A percentile compares a stretch with the other conserved stretches of the same genome.
These are phyloP conservation scores for Beaufortia kweichowensis DNA, from an alignment of 2,113 vertebrate genomes.

Conservation along the genomic window DNA sequence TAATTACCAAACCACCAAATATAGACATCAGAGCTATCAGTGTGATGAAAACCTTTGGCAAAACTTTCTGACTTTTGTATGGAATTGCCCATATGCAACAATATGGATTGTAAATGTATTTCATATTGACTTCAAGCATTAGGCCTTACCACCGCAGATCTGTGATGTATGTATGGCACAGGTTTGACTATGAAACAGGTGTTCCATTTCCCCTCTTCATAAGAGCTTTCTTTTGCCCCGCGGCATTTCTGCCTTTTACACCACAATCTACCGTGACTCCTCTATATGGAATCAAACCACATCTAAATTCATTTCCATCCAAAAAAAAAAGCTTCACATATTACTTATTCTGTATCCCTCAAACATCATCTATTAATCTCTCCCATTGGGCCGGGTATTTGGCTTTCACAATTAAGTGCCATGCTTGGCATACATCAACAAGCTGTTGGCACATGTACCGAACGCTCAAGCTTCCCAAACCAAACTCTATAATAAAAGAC, in stretches of 20 bases:
- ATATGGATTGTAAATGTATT: too few relatives aligned
- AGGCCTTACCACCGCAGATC: conserved; percentile 14
- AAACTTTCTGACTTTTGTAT: too few relatives aligned
- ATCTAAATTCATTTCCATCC: conserved; percentile 38
- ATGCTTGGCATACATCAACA: conserved; percentile 36
- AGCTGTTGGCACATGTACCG: not conserved
- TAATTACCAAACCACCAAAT: too few relatives aligned
- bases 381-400: conserved; percentile 22
- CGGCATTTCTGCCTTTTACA: conserved; percentile 33
- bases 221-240: conserved; percentile 33
- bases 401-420: conserved; percentile 18
- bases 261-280: conserved; percentile 36
- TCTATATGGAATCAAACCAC: conserved; percentile 24
- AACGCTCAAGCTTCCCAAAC: conserved; percentile 7
- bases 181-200: conserved; percentile 47
- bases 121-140: not conserved
- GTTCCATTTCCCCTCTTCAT: conserved; percentile 55
- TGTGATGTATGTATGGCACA: conserved; percentile 40
- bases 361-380: conserved; percentile 32
- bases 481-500: conserved; percentile 18
- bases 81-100: too few relatives aligned
- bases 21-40: too few relatives aligned
- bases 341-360: conserved; percentile 32
- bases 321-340: conserved; percentile 12
- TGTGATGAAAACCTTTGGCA: too few relatives aligned